phyloP scores from a whole-genome alignment of 2,888 invertebrate genomes.

The Ichneumon xanthorius region DNA sequence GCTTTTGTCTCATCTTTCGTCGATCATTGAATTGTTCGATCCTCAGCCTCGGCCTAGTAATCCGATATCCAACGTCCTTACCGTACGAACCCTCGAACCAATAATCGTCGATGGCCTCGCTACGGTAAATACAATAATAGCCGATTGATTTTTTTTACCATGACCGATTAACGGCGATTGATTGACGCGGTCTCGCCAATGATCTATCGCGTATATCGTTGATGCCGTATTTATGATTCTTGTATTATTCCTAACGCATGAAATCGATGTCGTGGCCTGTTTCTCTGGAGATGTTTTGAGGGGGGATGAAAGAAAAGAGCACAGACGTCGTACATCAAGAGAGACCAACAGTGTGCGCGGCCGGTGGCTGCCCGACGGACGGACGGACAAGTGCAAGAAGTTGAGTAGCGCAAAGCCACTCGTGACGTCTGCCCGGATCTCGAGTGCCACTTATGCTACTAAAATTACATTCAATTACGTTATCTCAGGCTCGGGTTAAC shows the following conservation, averaged over 20 bases:
- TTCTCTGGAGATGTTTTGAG: slow-evolving; percentile 12
- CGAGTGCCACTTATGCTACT: slow-evolving; percentile 84
- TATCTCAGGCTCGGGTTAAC: slow-evolving; percentile 81
- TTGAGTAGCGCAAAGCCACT: slow-evolving; percentile 78
- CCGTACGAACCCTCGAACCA: slow-evolving; percentile 26
- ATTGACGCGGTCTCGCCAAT: too few species aligned
- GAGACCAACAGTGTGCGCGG: slow-evolving; percentile 49
- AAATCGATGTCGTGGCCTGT: slow-evolving; percentile 50
- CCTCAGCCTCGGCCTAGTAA: slow-evolving; percentile 67
- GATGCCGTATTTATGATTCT: slow-evolving; percentile 23
- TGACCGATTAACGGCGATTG: neutral
- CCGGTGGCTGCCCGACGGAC: slow-evolving; percentile 68
- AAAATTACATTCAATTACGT: slow-evolving; percentile 84
- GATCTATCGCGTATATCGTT: neutral
- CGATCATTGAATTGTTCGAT: neutral
- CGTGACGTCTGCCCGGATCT: slow-evolving; percentile 83
- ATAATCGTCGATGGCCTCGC: slow-evolving; percentile 30
- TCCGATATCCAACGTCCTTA: slow-evolving; percentile 65
- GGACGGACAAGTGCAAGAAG: slow-evolving; percentile 80
- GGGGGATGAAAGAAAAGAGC: slow-evolving; percentile 42
- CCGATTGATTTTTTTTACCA: neutral
- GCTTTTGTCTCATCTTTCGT: neutral
- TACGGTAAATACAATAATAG: slow-evolving; percentile 6
- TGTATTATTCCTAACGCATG: slow-evolving; percentile 8
- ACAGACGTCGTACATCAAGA: slow-evolving; percentile 43